Conservation (phyloP, 2,113 vertebrate species). For the Carassius auratus region DNA sequence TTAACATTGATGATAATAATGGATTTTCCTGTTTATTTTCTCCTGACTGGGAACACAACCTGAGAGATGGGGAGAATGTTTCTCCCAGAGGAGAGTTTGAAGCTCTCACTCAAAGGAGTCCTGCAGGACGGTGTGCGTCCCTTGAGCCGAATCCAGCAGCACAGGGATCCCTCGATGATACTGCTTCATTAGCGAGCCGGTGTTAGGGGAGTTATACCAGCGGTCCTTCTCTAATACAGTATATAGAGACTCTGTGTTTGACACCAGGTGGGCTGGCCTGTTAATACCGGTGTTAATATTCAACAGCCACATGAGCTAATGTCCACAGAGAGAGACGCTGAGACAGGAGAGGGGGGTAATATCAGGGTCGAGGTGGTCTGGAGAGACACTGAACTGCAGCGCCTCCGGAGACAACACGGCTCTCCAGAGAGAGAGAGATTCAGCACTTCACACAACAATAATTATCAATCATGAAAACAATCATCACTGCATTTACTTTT, state of each 20-base stretch:
- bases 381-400: slow-evolving; percentile 58
- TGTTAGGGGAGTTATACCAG: slow-evolving; percentile 51
- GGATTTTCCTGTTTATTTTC: slow-evolving; percentile 6
- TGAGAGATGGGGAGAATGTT: neutral
- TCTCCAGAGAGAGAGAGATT: slow-evolving; percentile 66
- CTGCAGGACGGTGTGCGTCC: neutral
- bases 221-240: neutral
- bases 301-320: slow-evolving; percentile 35
- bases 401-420: slow-evolving; percentile 69
- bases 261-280: slow-evolving; percentile 45
- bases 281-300: slow-evolving; percentile 43
- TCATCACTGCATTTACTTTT: slow-evolving; percentile 63
- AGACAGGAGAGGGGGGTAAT: slow-evolving; percentile 4
- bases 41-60: slow-evolving; percentile 19
- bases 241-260: neutral
- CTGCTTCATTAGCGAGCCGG: slow-evolving; percentile 49
- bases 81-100: neutral
- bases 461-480: slow-evolving; percentile 76
- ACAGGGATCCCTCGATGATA: neutral
- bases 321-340: slow-evolving; percentile 50
- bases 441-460: slow-evolving; percentile 58
- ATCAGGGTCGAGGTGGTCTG: slow-evolving; percentile 35
- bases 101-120: neutral
- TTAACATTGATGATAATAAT: neutral
- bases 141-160: slow-evolving; percentile 13